Evolutionary conservation across 1,140 invertebrate genomes (phyloP).

Genomic region (Arctopsyche grandis): DNA sequence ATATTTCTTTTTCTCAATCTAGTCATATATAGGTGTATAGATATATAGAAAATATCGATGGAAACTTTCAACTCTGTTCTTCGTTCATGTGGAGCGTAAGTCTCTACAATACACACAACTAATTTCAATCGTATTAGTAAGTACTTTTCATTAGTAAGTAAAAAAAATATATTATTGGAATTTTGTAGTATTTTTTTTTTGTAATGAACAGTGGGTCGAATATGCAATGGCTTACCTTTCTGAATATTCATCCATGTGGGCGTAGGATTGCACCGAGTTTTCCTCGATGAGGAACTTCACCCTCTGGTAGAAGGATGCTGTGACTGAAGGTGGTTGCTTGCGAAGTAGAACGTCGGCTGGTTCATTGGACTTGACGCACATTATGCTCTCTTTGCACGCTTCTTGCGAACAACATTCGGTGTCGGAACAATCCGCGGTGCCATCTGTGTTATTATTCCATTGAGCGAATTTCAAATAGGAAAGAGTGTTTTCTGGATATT

Average conservation of each 20-base stretch:
- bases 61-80: conserved; percentile 33
- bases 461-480: neutral
- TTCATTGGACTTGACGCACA: conserved; percentile 94
- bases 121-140: conserved; percentile 29
- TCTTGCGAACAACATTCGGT: conserved; percentile 91
- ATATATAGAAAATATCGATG: conserved; percentile 24
- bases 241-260: conserved; percentile 95
- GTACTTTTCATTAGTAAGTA: conserved; percentile 19
- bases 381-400: conserved; percentile 87
- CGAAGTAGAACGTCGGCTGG: conserved; percentile 93
- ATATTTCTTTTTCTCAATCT: neutral
- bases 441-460: conserved; percentile 75
- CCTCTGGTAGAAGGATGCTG: conserved; percentile 96
- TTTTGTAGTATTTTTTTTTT: conserved; percentile 5
- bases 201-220: conserved; percentile 24
- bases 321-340: conserved; percentile 95
- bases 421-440: conserved; percentile 97
- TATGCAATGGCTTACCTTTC: conserved; percentile 85
- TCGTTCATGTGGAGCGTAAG: conserved; percentile 32
- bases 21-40: too few relatives aligned
- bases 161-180: neutral
- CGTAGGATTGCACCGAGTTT: conserved; percentile 97
- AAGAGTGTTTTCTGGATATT: too few relatives aligned
- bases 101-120: conserved; percentile 30
- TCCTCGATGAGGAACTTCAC: conserved; percentile 99